phyloP scores from a whole-genome alignment of 2,888 invertebrate species.

The Meloe dianella region DNA sequence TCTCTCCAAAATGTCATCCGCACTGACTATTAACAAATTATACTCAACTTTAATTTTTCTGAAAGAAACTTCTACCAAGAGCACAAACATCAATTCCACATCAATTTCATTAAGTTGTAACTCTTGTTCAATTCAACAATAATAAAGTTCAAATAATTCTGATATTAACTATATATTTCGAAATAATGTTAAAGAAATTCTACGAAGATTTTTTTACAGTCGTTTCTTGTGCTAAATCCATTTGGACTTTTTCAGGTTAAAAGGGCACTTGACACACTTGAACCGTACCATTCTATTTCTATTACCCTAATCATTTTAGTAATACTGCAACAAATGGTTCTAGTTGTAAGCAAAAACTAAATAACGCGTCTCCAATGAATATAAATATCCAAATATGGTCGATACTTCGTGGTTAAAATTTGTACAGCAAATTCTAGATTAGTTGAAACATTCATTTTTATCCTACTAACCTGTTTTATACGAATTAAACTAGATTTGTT shows the following conservation, averaged over 20 bases:
- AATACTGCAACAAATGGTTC: conserved; percentile 23
- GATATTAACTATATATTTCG: neutral
- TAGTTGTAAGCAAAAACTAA: conserved; percentile 31
- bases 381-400: conserved; percentile 32
- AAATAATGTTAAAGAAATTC: neutral
- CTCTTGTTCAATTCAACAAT: neutral
- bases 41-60: conserved; percentile 5
- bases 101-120: conserved; percentile 4
- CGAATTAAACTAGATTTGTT: neutral
- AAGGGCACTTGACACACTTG: conserved; percentile 13
- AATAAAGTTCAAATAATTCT: conserved; percentile 1
- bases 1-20: neutral
- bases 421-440: neutral
- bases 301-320: conserved; percentile 17
- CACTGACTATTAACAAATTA: conserved; percentile 10
- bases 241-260: neutral
- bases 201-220: neutral
- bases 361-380: conserved; percentile 31
- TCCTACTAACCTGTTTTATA: neutral
- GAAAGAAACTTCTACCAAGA: neutral
- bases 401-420: conserved; percentile 14
- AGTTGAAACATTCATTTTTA: neutral
- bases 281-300: conserved; percentile 13
- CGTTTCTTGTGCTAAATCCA: neutral
- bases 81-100: conserved; percentile 2